A percentile compares a stretch with the other conserved stretches of the same genome.
Conservation (phyloP, 2,797 vertebrate species). For the Coranthus polyacanthus region DNA sequence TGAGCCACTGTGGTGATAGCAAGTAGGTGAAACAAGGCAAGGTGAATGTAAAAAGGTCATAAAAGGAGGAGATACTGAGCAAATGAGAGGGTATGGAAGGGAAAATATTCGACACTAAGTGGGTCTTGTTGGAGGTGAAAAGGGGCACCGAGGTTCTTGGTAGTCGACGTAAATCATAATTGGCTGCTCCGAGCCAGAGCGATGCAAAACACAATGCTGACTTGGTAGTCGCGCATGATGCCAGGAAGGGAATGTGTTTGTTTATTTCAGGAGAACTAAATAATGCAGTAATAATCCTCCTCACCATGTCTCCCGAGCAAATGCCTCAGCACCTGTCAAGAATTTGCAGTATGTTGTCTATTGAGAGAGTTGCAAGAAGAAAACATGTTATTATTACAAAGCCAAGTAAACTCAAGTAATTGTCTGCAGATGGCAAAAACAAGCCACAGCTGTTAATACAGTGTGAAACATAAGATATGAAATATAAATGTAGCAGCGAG, state of each 20-base stretch:
- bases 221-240: slow-evolving; percentile 73
- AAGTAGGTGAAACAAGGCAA: slow-evolving; percentile 82
- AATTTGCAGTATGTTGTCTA: slow-evolving; percentile 80
- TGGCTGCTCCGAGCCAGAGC: slow-evolving; percentile 74
- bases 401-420: slow-evolving; percentile 87
- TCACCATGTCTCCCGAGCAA: slow-evolving; percentile 83
- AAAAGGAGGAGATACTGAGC: slow-evolving; percentile 75
- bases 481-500: slow-evolving; percentile 85
- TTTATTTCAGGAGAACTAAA: slow-evolving; percentile 85
- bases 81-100: slow-evolving; percentile 75
- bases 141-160: slow-evolving; percentile 62
- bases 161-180: slow-evolving; percentile 79
- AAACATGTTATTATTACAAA: slow-evolving; percentile 87
- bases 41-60: slow-evolving; percentile 86
- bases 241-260: slow-evolving; percentile 81
- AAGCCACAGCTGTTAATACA: slow-evolving; percentile 87
- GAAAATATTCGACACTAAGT: slow-evolving; percentile 76
- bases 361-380: slow-evolving; percentile 83
- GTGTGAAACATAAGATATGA: slow-evolving; percentile 87
- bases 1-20: slow-evolving; percentile 79
- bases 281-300: slow-evolving; percentile 87
- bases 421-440: slow-evolving; percentile 88
- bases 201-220: slow-evolving; percentile 77
- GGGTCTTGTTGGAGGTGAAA: slow-evolving; percentile 76
- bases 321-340: slow-evolving; percentile 87